phyloP scores from a whole-genome alignment of 2,113 vertebrate species.

The Elgaria multicarinata region DNA sequence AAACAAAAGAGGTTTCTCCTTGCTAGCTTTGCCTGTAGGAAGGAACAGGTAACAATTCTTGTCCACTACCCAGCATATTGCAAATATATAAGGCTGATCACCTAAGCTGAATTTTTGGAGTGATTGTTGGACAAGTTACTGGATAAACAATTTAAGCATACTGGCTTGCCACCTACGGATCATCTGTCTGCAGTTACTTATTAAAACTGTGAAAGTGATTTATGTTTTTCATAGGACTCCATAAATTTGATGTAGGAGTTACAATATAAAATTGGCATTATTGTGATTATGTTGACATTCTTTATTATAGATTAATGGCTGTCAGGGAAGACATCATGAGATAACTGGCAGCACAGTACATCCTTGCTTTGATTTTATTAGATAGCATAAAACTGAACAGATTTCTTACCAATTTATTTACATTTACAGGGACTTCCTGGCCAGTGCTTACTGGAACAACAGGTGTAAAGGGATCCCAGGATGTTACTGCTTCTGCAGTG shows the following conservation, averaged over 20 bases:
- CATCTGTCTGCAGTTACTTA: conserved; percentile 54
- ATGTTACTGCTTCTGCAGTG: neutral
- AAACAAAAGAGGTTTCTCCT: neutral
- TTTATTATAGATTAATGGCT: neutral
- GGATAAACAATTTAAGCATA: conserved; percentile 38
- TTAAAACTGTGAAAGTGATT: conserved; percentile 61
- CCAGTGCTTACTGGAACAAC: conserved; percentile 36
- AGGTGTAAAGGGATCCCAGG: neutral
- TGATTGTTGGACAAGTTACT: conserved; percentile 2
- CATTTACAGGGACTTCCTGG: conserved; percentile 33
- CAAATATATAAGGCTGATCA: neutral
- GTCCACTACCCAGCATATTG: neutral
- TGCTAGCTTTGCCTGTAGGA: neutral
- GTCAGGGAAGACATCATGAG: conserved; percentile 42
- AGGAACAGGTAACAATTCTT: neutral
- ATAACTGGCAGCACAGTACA: conserved; percentile 17
- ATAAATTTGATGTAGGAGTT: conserved; percentile 50
- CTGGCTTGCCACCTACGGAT: conserved; percentile 13
- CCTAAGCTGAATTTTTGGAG: conserved; percentile 4
- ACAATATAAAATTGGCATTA: conserved; percentile 1
- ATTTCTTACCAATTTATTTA: conserved; percentile 8
- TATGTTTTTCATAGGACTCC: conserved; percentile 53
- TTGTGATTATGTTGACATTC: neutral
- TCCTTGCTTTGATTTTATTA: conserved; percentile 57
- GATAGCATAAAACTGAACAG: neutral